A percentile compares a stretch with the other conserved stretches of the same genome.
Conservation (phyloP, 2,888 invertebrate species). For the Troilus luridus region DNA sequence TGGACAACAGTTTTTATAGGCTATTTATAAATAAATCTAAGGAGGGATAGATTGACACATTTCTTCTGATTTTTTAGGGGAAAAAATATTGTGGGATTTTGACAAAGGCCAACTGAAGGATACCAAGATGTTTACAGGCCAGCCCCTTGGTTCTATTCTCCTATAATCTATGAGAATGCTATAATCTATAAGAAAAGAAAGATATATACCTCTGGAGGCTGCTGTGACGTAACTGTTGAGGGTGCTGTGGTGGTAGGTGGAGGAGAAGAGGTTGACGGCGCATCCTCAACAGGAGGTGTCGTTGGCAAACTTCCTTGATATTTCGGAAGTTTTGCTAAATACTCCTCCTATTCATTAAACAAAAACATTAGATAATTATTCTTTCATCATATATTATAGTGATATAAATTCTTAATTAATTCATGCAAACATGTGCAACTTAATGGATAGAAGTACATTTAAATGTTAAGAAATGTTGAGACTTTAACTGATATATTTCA, state of each 20-base stretch:
- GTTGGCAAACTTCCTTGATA: slow-evolving; percentile 73
- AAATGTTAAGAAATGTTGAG: not conserved
- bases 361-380: slow-evolving; percentile 56
- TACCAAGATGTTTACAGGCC: too few species aligned
- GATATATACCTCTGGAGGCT: slow-evolving; percentile 43
- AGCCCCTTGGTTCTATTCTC: too few species aligned
- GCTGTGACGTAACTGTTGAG: slow-evolving; percentile 54
- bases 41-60: too few species aligned
- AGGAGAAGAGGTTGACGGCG: slow-evolving; percentile 68
- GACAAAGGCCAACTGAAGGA: too few species aligned
- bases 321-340: slow-evolving; percentile 79
- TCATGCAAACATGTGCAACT: not conserved
- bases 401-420: not conserved
- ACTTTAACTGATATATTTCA: not conserved
- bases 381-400: not conserved
- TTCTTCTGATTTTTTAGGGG: too few species aligned
- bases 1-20: too few species aligned
- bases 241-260: slow-evolving; percentile 59
- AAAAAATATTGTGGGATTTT: too few species aligned
- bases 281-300: slow-evolving; percentile 66
- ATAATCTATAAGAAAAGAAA: not conserved
- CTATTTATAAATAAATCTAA: too few species aligned
- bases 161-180: too few species aligned
- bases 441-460: not conserved
- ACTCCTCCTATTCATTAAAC: slow-evolving; percentile 77